A percentile compares a stretch with the other conserved stretches of the same genome.
Evolutionary conservation across 2,888 invertebrate genomes (phyloP).

Genomic region (Apotomis capreana): DNA sequence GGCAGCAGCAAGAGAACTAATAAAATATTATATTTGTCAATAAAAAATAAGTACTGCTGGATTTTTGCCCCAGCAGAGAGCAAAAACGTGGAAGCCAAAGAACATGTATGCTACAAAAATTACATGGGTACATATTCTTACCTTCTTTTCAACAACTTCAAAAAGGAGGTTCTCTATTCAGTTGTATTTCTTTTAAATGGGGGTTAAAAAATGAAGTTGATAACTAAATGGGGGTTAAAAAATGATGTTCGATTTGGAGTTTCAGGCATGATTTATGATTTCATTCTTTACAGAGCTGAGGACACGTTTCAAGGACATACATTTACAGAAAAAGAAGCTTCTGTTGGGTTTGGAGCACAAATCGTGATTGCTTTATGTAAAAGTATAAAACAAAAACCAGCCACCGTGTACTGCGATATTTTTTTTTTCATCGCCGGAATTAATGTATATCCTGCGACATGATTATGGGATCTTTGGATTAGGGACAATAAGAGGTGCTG

Average conservation of each 20-base stretch:
- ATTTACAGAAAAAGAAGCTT: conserved; percentile 49
- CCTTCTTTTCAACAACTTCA: no score
- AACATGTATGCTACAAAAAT: no score
- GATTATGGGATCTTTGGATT: conserved; percentile 20
- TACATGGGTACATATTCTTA: no score
- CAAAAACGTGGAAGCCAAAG: no score
- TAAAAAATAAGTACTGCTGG: no score
- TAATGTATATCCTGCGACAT: conserved; percentile 13
- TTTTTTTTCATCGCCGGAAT: conserved; percentile 20
- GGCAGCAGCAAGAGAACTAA: no score
- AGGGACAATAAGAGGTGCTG: conserved; percentile 22
- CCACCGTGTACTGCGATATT: conserved; percentile 27
- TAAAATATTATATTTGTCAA: no score
- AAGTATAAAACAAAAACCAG: conserved; percentile 41
- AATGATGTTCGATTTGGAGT: conserved; percentile 55
- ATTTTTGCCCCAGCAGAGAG: no score
- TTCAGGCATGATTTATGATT: conserved; percentile 59
- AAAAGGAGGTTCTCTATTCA: no score
- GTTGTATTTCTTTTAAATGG: conserved; percentile 48
- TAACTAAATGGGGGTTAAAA: conserved; percentile 58
- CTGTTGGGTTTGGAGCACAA: conserved; percentile 52
- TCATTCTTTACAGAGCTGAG: conserved; percentile 54
- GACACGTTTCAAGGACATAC: conserved; percentile 49
- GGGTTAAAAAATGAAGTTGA: conserved; percentile 58
- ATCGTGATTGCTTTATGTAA: conserved; percentile 49